Percentiles rank a stretch among this genome's conserved stretches.
These are phyloP conservation scores for Pelosia muscerda DNA, from an alignment of 2,888 invertebrate genomes.

Conservation along the genomic window DNA sequence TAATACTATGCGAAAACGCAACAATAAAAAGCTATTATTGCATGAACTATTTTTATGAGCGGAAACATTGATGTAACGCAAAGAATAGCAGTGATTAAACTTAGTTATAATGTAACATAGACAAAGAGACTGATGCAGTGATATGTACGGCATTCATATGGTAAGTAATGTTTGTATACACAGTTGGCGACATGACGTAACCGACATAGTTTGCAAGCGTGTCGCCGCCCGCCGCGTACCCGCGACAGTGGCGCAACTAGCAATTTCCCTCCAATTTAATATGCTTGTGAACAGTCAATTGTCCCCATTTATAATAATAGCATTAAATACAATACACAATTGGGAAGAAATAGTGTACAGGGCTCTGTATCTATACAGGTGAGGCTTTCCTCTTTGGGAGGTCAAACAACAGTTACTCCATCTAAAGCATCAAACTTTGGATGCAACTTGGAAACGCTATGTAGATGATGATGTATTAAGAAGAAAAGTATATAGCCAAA, in stretches of 20 bases:
- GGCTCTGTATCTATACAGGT: too few relatives aligned
- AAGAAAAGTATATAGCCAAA: too few relatives aligned
- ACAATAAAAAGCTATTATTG: neutral
- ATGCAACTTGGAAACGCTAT: too few relatives aligned
- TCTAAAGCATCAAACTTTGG: too few relatives aligned
- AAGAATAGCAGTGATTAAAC: constrained; percentile 29
- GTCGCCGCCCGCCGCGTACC: constrained; percentile 37
- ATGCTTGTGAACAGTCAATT: constrained; percentile 24
- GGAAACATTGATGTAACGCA: constrained; percentile 36
- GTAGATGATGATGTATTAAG: too few relatives aligned
- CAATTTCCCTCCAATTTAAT: constrained; percentile 50
- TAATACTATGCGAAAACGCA: neutral
- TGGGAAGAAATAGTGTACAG: neutral
- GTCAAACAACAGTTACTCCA: too few relatives aligned
- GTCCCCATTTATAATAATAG: constrained; percentile 13
- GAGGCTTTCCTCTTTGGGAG: too few relatives aligned
- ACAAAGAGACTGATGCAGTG: constrained; percentile 41
- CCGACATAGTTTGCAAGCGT: constrained; percentile 37
- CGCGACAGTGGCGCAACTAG: constrained; percentile 44
- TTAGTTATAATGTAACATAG: constrained; percentile 31
- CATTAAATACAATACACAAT: neutral
- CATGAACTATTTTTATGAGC: neutral
- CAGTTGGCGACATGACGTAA: constrained; percentile 50
- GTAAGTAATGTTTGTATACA: constrained; percentile 54
- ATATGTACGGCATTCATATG: constrained; percentile 37